A percentile compares a stretch with the other conserved stretches of the same genome.
phyloP scores from a whole-genome alignment of 2,888 invertebrate genomes.

The Ichneumoninae sp. region DNA sequence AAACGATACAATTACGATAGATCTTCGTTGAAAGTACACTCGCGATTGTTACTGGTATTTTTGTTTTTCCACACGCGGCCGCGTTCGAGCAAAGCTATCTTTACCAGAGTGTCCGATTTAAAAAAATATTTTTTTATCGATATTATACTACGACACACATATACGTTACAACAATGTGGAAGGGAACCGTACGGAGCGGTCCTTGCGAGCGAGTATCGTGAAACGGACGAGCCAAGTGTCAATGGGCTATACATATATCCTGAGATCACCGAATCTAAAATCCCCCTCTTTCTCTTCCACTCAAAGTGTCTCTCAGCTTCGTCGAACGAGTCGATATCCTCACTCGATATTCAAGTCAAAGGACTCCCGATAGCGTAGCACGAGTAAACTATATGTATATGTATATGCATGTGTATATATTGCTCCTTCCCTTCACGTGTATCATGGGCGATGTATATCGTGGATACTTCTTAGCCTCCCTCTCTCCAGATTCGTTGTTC shows the following conservation, averaged over 20 bases:
- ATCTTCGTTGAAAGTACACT: slow-evolving; percentile 1
- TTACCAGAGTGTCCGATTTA: background rate
- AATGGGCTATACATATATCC: slow-evolving; percentile 42
- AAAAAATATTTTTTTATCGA: background rate
- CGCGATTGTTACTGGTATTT: background rate
- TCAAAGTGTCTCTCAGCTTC: background rate
- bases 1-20: background rate
- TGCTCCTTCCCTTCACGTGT: background rate
- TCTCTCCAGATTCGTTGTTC: slow-evolving; percentile 2
- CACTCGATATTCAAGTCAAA: slow-evolving; percentile 61
- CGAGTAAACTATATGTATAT: slow-evolving; percentile 27
- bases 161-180: background rate
- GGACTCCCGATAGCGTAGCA: slow-evolving; percentile 43
- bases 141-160: background rate
- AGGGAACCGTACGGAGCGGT: slow-evolving; percentile 23
- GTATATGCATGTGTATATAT: background rate
- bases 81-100: background rate
- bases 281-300: slow-evolving; percentile 24
- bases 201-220: slow-evolving; percentile 49
- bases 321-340: slow-evolving; percentile 56
- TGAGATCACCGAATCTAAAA: slow-evolving; percentile 36
- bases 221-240: slow-evolving; percentile 58
- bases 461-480: background rate
- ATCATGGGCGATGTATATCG: background rate
- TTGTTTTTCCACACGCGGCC: slow-evolving; percentile 21